Evolutionary conservation across 2,797 vertebrate species (phyloP).

Genomic region (Scomberomorus guttatus): DNA sequence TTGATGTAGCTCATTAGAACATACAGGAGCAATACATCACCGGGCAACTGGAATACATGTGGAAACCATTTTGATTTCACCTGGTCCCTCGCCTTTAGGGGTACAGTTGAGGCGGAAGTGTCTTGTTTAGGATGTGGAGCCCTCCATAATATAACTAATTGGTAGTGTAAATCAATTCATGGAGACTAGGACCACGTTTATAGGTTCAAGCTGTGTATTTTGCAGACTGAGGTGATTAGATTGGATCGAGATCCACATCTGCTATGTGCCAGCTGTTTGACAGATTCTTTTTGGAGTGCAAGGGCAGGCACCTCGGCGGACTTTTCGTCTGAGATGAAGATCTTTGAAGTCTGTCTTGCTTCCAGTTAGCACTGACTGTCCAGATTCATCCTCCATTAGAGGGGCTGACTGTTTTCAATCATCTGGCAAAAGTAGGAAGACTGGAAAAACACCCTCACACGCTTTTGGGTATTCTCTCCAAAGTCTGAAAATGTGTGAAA

Average conservation of each 20-base stretch:
- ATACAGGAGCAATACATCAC: slow-evolving; percentile 60
- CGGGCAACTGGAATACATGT: slow-evolving; percentile 51
- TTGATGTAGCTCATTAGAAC: slow-evolving; percentile 59
- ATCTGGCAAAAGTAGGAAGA: not conserved
- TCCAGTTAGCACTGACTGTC: slow-evolving; percentile 44
- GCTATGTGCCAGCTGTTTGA: slow-evolving; percentile 56
- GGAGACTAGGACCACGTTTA: slow-evolving; percentile 36
- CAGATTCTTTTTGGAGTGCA: slow-evolving; percentile 39
- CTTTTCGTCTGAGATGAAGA: slow-evolving; percentile 42
- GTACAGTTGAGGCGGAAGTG: slow-evolving; percentile 48
- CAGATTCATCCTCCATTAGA: slow-evolving; percentile 36
- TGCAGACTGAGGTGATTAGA: slow-evolving; percentile 48
- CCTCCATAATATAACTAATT: slow-evolving; percentile 54
- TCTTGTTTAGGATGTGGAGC: slow-evolving; percentile 36
- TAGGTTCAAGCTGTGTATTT: slow-evolving; percentile 15
- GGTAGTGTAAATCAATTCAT: slow-evolving; percentile 29
- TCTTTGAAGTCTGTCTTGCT: slow-evolving; percentile 65
- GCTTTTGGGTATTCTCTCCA: not conserved
- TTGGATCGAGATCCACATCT: slow-evolving; percentile 45
- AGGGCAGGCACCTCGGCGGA: slow-evolving; percentile 30
- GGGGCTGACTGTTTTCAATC: not conserved
- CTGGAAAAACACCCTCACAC: not conserved
- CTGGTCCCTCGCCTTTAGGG: slow-evolving; percentile 36
- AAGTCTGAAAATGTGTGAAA: slow-evolving; percentile 8
- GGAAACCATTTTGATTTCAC: slow-evolving; percentile 69